A percentile compares a stretch with the other conserved stretches of the same genome.
phyloP scores from a whole-genome alignment of 2,797 vertebrate genomes.

The Rhadinocentrus ornatus region DNA sequence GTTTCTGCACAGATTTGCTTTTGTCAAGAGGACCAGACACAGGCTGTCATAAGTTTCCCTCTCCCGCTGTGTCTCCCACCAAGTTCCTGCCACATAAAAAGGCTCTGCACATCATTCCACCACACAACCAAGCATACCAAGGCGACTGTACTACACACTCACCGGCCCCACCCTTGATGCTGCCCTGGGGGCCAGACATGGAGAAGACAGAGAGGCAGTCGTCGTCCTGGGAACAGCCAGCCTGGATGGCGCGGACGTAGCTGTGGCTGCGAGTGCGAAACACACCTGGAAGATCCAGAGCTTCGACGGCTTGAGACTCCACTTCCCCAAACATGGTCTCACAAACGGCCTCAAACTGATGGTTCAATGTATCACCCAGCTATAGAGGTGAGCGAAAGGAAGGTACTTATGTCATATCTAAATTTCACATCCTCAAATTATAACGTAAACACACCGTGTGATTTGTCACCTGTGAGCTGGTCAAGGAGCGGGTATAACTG shows the following conservation, averaged over 20 bases:
- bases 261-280: constrained; percentile 99
- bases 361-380: constrained; percentile 94
- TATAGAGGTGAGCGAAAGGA: constrained; percentile 52
- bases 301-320: constrained; percentile 97
- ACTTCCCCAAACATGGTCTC: constrained; percentile 96
- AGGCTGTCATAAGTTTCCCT: constrained; percentile 30
- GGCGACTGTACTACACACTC: constrained; percentile 66
- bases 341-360: constrained; percentile 94
- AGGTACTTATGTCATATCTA: neutral
- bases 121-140: constrained; percentile 11
- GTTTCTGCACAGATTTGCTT: neutral
- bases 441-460: neutral
- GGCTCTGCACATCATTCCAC: constrained; percentile 7
- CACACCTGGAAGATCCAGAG: constrained; percentile 96
- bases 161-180: constrained; percentile 91
- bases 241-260: constrained; percentile 98
- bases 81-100: constrained; percentile 31
- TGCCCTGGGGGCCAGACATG: constrained; percentile 89
- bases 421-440: neutral
- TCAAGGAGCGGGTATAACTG: constrained; percentile 95
- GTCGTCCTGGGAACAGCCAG: constrained; percentile 97
- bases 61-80: constrained; percentile 28
- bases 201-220: constrained; percentile 98
- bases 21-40: constrained; percentile 31
- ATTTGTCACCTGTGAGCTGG: constrained; percentile 91